Evolutionary conservation across 2,888 invertebrate species (phyloP), one percentile per base, ranked within the genome.

Genomic region (Amblyteles armatorius): DNA sequence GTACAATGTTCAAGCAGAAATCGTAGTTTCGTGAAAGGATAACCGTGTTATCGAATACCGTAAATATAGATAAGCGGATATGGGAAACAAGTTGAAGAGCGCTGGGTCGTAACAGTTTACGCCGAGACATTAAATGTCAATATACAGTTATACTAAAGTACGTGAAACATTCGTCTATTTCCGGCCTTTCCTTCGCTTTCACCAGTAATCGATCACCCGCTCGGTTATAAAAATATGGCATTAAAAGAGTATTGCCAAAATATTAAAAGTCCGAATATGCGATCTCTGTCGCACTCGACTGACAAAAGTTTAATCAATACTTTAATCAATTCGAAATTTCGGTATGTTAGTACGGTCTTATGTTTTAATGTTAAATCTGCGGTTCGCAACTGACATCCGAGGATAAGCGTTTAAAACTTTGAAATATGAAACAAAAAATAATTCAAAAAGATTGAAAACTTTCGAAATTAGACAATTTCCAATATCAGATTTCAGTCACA

Each of bases 141-240:
- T 36, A 57, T 40, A 72, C 36, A 72, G 57, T 57, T 55, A 55
- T 55, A 52, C 19, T 71, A 71, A 71, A 26, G 29, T n/a, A 71
- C 52, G 26, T 77, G 36, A 29, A 65, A 67, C 55, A 68, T 22
- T 4, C 68, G 50, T 36, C 33, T 78, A 69, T n/a, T 36, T 77
- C 19, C 22, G 33, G 26, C 50, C 52, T 40, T 52, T 52, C 26
- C 22, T 11, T 4, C 57, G 57, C 22, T 55, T 68, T 57, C 40
- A 67, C 11, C 29, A 77, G 26, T 29, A 57, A 57, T 26, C 13
- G 13, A 57, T 13, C 57, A 26, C 3, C 16, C 16, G 16, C 3
- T 48, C 4, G 16, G 44, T 48, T 48, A 48, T 16, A 5, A 48
- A 16, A 16, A 48, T 48, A 48, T 48, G 44, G 44, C 16, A 48